Percentiles rank a stretch among this genome's conserved stretches.
These are phyloP conservation scores for Protodeltote pygarga DNA, from an alignment of 2,888 invertebrate genomes.

Conservation along the genomic window DNA sequence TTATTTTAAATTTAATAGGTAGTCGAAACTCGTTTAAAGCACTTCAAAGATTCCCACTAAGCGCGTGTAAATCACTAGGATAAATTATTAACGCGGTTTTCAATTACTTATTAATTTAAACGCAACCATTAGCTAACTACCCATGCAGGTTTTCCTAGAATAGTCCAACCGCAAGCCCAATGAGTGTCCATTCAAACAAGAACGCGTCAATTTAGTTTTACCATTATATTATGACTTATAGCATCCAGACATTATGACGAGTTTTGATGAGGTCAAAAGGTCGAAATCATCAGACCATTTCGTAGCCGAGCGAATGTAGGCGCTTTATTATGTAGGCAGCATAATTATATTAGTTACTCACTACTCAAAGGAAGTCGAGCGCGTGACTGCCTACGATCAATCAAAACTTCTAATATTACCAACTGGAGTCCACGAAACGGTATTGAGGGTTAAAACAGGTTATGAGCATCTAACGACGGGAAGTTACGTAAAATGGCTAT, in stretches of 20 bases:
- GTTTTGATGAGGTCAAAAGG: constrained; percentile 59
- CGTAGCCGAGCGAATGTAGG: constrained; percentile 16
- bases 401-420: constrained; percentile 54
- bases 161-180: constrained; percentile 41
- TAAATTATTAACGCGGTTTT: constrained; percentile 50
- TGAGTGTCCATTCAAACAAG: constrained; percentile 46
- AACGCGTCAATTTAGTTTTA: constrained; percentile 48
- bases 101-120: constrained; percentile 68
- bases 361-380: constrained; percentile 40
- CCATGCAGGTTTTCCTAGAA: constrained; percentile 57
- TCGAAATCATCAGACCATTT: constrained; percentile 58
- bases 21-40: too few relatives aligned
- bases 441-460: constrained; percentile 18
- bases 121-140: constrained; percentile 54
- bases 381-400: constrained; percentile 60
- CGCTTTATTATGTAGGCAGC: constrained; percentile 19
- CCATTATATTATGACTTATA: constrained; percentile 47
- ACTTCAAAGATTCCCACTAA: constrained; percentile 49
- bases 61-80: constrained; percentile 48
- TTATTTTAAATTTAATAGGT: too few relatives aligned
- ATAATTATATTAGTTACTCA: constrained; percentile 4
- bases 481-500: constrained; percentile 32
- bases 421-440: constrained; percentile 43
- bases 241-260: constrained; percentile 19
- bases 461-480: constrained; percentile 35